Base-by-base conservation (phyloP, 2,797 vertebrate genomes). In the Glossophaga mutica region DNA sequence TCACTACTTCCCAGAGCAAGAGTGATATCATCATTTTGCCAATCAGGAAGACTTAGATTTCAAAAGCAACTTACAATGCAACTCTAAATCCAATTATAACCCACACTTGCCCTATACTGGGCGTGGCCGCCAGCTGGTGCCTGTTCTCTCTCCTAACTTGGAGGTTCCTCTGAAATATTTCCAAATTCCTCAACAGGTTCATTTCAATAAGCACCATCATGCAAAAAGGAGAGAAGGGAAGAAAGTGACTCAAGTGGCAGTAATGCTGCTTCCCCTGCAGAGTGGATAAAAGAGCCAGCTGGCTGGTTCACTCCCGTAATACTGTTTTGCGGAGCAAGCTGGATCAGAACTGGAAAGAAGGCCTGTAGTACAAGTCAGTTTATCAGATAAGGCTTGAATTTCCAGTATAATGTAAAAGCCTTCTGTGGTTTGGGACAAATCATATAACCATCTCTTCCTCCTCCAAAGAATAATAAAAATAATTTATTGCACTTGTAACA, bases 401-500 rank as follows among this genome's bases (percentile, higher is more conserved):
- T 92, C 67, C 78, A 24, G 22, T 46, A 22, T 46, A 65, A 76
- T 59, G n/a, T 37, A 76, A 87, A 94, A 32, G 19, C 15, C 50
- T 82, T 94, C 21, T 46, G 84, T 59, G 82, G 26, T 82, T 94
- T 90, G 83, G 81, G 55, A 50, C 24, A 88, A 95, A 92, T 96
- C 95, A 57, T 4, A 77, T 71, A 94, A 92, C 42, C 62, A 94
- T 87, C 48, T 65, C 89, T 95, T 93, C 52, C 48, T 95, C 87
- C 84, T 95, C 79, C 50, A 71, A 97, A 96, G 89, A 96, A 93
- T 73, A 96, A 96, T 95, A 88, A 95, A 97, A 96, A 86, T 81
- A 96, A 94, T 88, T 76, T 95, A 94, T 94, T 90, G 87, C 87
- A 52, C 79, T 87, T 95, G 34, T 78, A 91, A 86, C 39, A 95